These are phyloP conservation scores for Oxycera nigricornis DNA, from an alignment of 2,888 invertebrate species.

Conservation along the genomic window DNA sequence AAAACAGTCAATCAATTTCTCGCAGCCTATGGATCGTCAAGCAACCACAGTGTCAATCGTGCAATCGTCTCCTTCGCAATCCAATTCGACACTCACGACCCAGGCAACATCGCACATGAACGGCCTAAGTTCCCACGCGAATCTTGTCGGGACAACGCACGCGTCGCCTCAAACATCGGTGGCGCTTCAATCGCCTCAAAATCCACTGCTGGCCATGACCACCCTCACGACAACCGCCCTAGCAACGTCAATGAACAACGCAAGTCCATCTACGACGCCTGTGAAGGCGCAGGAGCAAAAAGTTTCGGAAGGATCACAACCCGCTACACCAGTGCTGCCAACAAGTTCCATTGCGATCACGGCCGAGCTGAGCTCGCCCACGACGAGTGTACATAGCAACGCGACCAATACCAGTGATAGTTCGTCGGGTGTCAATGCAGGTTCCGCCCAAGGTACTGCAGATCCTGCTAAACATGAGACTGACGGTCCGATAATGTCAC, in stretches of 20 bases:
- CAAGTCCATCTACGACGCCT: neutral
- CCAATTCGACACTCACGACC: slow-evolving; percentile 56
- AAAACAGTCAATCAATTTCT: slow-evolving; percentile 35
- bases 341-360: slow-evolving; percentile 33
- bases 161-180: slow-evolving; percentile 50
- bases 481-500: slow-evolving; percentile 55
- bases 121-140: slow-evolving; percentile 45
- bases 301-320: slow-evolving; percentile 2
- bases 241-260: slow-evolving; percentile 8
- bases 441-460: neutral
- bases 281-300: slow-evolving; percentile 24
- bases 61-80: slow-evolving; percentile 22
- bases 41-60: slow-evolving; percentile 15
- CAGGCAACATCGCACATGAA: slow-evolving; percentile 56
- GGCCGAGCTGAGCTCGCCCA: slow-evolving; percentile 45
- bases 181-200: slow-evolving; percentile 56
- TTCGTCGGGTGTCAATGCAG: neutral
- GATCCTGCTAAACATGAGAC: slow-evolving; percentile 27
- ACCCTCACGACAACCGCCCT: slow-evolving; percentile 49
- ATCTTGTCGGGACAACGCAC: slow-evolving; percentile 48
- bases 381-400: slow-evolving; percentile 45
- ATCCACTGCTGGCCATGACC: slow-evolving; percentile 62
- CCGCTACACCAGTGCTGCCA: neutral
- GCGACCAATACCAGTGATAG: slow-evolving; percentile 18
- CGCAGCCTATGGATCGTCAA: slow-evolving; percentile 25